Conservation (phyloP, 2,888 invertebrate species). For the Tortricodes alternella region DNA sequence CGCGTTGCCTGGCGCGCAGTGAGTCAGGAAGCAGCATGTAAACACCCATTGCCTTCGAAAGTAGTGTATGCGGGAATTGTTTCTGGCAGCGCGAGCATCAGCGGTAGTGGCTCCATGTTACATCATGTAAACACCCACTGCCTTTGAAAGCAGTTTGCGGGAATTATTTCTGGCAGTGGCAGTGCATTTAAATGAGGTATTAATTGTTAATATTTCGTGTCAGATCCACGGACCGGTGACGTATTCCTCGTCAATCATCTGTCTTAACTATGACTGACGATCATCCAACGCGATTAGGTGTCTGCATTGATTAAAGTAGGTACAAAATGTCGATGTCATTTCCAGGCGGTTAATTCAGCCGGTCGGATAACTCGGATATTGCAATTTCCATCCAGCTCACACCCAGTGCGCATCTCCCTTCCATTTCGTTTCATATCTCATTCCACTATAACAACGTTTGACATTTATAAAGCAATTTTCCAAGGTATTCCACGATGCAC, state of each 20-base stretch:
- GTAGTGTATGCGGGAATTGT: too few relatives aligned
- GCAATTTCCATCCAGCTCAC: conserved; percentile 69
- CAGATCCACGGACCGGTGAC: too few relatives aligned
- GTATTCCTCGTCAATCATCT: background rate
- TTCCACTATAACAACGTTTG: conserved; percentile 53
- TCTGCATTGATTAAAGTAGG: conserved; percentile 9
- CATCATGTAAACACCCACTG: too few relatives aligned
- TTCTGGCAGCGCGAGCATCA: too few relatives aligned
- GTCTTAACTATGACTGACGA: background rate
- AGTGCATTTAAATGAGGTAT: too few relatives aligned
- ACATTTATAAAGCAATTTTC: conserved; percentile 55
- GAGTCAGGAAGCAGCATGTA: too few relatives aligned
- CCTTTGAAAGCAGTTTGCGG: too few relatives aligned
- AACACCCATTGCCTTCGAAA: too few relatives aligned
- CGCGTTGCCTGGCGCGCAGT: too few relatives aligned
- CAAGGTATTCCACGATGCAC: conserved; percentile 31
- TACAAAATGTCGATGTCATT: conserved; percentile 35
- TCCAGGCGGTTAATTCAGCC: conserved; percentile 58
- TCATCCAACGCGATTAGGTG: conserved; percentile 7
- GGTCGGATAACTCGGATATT: conserved; percentile 71
- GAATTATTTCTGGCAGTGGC: too few relatives aligned
- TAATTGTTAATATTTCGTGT: too few relatives aligned
- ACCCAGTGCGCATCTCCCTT: conserved; percentile 55
- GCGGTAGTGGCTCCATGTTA: too few relatives aligned
- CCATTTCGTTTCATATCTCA: conserved; percentile 63